These are phyloP conservation scores for Tetraodon nigroviridis DNA, from an alignment of 2,113 vertebrate species.

Conservation along the genomic window DNA sequence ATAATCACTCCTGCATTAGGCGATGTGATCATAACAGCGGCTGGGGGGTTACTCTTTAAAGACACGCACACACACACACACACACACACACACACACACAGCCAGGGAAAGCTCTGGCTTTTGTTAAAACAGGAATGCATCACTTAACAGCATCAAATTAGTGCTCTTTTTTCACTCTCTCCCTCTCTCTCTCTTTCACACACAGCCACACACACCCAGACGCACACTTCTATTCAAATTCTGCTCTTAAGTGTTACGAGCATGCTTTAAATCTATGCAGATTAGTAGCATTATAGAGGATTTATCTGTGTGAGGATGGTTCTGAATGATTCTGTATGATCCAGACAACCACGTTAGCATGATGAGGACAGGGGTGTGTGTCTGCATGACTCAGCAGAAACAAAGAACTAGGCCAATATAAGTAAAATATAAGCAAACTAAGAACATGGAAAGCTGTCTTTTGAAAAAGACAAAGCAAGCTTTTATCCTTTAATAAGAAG, in stretches of 20 bases:
- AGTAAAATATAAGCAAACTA: neutral
- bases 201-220: neutral
- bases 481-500: too few species aligned
- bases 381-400: neutral
- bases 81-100: neutral
- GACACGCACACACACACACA: neutral
- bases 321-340: neutral
- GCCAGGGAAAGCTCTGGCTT: slow-evolving; percentile 34
- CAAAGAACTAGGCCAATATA: neutral
- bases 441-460: too few species aligned
- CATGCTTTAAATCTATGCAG: slow-evolving; percentile 2
- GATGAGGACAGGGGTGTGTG: too few species aligned
- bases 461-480: too few species aligned
- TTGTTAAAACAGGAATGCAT: slow-evolving; percentile 63
- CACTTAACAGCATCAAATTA: slow-evolving; percentile 63
- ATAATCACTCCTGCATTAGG: neutral
- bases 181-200: neutral
- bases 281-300: neutral
- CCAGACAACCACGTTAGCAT: neutral
- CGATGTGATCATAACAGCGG: slow-evolving; percentile 9
- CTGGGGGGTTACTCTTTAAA: slow-evolving; percentile 4
- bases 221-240: slow-evolving; percentile 14
- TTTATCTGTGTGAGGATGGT: neutral
- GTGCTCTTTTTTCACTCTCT: neutral
- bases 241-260: slow-evolving; percentile 12